Evolutionary conservation across 2,888 invertebrate genomes (phyloP).

Genomic region (Dynastes maya): DNA sequence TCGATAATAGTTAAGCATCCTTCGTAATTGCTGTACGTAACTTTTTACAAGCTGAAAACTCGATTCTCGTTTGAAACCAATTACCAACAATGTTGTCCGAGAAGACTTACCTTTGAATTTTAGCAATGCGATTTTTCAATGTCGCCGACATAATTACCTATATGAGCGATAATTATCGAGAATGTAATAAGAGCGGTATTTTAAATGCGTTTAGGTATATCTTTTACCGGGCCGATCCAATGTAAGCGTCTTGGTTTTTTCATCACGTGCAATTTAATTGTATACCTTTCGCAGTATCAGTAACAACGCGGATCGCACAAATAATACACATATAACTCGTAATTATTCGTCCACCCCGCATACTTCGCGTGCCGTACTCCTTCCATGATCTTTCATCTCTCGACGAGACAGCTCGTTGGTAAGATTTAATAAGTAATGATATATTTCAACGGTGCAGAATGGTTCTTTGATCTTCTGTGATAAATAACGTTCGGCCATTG

Average conservation of each 20-base stretch:
- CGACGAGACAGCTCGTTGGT: constrained; percentile 12
- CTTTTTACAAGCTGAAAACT: no score
- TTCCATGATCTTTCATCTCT: constrained; percentile 6
- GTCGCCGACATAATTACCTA: no score
- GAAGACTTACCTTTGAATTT: no score
- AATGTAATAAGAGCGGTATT: no score
- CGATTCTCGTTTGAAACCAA: no score
- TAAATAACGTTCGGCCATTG: constrained; percentile 31
- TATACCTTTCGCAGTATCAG: not conserved
- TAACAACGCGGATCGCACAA: not conserved
- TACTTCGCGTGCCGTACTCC: not conserved
- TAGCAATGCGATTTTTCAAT: no score
- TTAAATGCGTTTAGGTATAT: no score
- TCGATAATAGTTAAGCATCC: no score
- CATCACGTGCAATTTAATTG: not conserved
- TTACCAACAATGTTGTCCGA: no score
- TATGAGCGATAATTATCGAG: no score
- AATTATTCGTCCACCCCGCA: constrained; percentile 23
- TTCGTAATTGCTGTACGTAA: no score
- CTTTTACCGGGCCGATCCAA: no score
- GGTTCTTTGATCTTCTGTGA: constrained; percentile 40
- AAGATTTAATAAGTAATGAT: constrained; percentile 28
- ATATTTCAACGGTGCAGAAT: constrained; percentile 31
- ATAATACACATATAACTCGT: constrained; percentile 8
- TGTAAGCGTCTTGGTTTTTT: not conserved